Percentiles rank a stretch among this genome's conserved stretches.
These are phyloP conservation scores for Phenganax stokvisi DNA, from an alignment of 92 coral and sea anemone genomes.

Conservation along the genomic window DNA sequence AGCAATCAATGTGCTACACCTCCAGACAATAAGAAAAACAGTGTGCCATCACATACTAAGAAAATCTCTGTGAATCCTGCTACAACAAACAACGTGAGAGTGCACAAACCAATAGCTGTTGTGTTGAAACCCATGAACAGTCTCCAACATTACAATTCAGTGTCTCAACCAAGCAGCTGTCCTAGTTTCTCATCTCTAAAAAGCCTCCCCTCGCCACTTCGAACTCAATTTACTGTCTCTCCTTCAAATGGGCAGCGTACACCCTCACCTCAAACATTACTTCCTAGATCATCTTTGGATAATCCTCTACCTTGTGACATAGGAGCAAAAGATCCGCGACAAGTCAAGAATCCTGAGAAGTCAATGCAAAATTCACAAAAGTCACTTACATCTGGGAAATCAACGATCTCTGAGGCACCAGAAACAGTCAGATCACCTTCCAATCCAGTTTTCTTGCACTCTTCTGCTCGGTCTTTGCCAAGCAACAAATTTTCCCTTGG, in stretches of 20 bases:
- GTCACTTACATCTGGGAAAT: not conserved
- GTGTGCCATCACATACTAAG: not conserved
- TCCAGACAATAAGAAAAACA: not conserved
- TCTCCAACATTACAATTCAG: not conserved
- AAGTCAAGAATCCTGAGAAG: not conserved
- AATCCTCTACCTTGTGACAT: not conserved
- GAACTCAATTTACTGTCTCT: not conserved
- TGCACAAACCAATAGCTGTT: constrained; percentile 22
- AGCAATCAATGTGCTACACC: constrained; percentile 4
- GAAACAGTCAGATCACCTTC: not conserved
- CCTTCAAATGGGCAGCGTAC: constrained; percentile 6
- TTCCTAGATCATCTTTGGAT: not conserved
- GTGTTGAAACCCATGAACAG: not conserved
- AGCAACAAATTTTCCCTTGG: not conserved
- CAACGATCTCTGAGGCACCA: not conserved
- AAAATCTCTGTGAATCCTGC: not conserved
- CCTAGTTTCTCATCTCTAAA: constrained; percentile 11
- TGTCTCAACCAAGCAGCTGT: not conserved
- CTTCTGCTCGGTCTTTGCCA: not conserved
- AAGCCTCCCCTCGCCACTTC: constrained; percentile 23
- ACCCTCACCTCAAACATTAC: constrained; percentile 3
- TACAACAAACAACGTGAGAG: not conserved
- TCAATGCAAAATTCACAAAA: not conserved
- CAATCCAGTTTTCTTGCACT: not conserved
- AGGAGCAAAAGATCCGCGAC: not conserved